phyloP scores from a whole-genome alignment of 2,797 vertebrate genomes.

The Diglossa cyanea region DNA sequence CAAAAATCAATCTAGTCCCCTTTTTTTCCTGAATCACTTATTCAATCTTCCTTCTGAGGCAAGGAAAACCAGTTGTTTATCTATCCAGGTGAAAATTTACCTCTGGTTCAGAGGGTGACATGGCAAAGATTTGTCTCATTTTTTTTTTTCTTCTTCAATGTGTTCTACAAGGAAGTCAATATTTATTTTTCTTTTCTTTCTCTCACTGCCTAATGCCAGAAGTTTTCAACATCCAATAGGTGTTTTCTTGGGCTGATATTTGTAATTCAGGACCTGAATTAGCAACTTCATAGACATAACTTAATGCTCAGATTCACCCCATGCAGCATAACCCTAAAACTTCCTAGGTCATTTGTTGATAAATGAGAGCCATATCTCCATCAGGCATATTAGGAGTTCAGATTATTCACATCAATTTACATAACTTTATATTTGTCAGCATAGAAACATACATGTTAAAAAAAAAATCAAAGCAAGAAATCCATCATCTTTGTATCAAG shows the following conservation, averaged over 20 bases:
- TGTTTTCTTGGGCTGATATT: not conserved
- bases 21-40: not conserved
- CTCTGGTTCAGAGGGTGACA: not conserved
- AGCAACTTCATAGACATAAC: not conserved
- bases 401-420: not conserved
- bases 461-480: not conserved
- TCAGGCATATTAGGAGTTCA: not conserved
- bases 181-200: constrained; percentile 3
- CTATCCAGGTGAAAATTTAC: not conserved
- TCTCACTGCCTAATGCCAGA: not conserved
- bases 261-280: not conserved
- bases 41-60: not conserved
- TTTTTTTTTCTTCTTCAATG: not conserved
- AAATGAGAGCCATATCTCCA: not conserved
- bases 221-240: not conserved
- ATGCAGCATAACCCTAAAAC: not conserved
- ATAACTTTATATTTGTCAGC: not conserved
- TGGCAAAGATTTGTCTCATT: not conserved
- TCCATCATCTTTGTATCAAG: not conserved
- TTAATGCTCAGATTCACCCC: not conserved
- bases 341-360: not conserved
- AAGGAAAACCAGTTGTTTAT: not conserved
- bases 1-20: not conserved
- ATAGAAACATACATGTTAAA: not conserved
- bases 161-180: not conserved